Base-by-base conservation (phyloP, 2,797 vertebrate genomes). In the Oophaga sylvatica region DNA sequence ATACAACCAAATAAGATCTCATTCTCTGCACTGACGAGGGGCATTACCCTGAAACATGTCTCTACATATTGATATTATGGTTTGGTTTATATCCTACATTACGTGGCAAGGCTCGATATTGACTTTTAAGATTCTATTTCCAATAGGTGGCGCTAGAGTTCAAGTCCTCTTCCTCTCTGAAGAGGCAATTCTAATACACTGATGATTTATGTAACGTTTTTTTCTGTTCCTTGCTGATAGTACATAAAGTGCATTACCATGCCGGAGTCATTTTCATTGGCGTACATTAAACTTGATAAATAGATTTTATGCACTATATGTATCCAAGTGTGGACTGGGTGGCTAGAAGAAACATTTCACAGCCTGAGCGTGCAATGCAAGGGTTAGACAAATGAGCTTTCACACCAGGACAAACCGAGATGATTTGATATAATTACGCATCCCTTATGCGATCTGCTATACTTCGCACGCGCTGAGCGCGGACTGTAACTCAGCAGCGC, bases 401-500 rank as follows among this genome's bases (percentile, higher is more conserved):
- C 56, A 73, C 81, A 88, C 31, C 35, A 29, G 19, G 75, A 57
- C 31, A 75, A 59, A 22, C 78, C 3, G 59, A 85, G 53, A 88
- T 19, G 15, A 56, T 88, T 75, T 77, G 41, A 41, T 67, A 85
- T 85, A 88, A 85, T 88, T 85, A 80, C 59, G 80, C 57, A 67
- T 85, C 57, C 45, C 5, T 31, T 67, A 65, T 45, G 78, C 53
- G 76, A 31, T 80, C 62, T 83, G 45, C 71, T 82, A 57, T 87
- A 77, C 71, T 77, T 31, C 68, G 26, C 31, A 56, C 81, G 79
- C 9, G 79, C 26, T 56, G 45, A 29, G 56, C 9, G 20, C 1
- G 5, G 20, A 82, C 20, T 6, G 20, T 41, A 70, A 59, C 79
- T 75, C 71, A 57, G n/a, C 53, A 57, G 35, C 63, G 26, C 80